Evolutionary conservation across 2,888 invertebrate genomes (phyloP), one percentile per base, ranked within the genome.

Genomic region (Panopea generosa): DNA sequence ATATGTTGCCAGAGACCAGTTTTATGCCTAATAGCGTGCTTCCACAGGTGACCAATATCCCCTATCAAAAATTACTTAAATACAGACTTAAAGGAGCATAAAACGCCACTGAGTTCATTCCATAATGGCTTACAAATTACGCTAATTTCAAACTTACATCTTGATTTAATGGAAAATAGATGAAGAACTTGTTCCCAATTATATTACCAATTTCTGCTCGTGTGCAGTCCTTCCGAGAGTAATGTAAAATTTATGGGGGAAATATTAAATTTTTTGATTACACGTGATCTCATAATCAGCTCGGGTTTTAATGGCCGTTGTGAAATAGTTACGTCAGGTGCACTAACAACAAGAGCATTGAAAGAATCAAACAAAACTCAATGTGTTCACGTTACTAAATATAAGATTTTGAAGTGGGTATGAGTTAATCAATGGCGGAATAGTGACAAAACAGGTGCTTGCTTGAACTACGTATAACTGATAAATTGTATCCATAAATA

Each of bases 111-210:
- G 60, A 65, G 75, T 70, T 70, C 69, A 59, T 45, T 38, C 33
- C 20, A 26, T 65, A 65, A 77, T 73, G 68, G 43, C 49, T 60
- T 63, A 77, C 77, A 77, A 77, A 77, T 77, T 77, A 73, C 57
- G 18, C 43, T 77, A 77, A 77, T 77, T 77, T 63, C 52, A 18
- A 33, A 38, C 38, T 63, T 71, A 55, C 69, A 65, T 69, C 72
- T 60, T 60, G 57, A 72, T 73, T 77, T 77, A 77, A 77, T 77
- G 77, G 77, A 73, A 77, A 73, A 72, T 72, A 73, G 72, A 77
- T 77, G 77, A 72, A 65, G 72, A 72, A 47, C 68, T 77, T 69
- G 77, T 66, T 50, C 27, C 61, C 65, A 73, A 77, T 77, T 63
- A 73, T 68, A 60, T 53, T 65, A 38, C 68, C 68, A 72, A 77